Evolutionary conservation across 2,888 invertebrate species (phyloP).

Genomic region (Neocrepidodera transversa): DNA sequence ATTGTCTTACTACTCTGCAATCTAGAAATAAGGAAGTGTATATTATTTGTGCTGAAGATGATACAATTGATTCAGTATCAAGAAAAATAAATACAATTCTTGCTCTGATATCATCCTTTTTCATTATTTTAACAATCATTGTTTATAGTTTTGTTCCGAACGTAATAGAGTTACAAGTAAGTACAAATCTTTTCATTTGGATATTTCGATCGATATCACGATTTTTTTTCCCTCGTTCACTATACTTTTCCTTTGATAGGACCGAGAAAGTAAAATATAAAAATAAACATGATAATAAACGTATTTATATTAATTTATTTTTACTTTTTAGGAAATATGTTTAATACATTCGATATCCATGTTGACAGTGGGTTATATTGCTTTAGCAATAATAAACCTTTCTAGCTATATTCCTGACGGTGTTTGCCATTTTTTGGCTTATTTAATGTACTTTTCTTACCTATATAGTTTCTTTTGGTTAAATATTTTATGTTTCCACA

Average conservation of each 20-base stretch:
- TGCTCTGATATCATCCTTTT: slow-evolving; percentile 59
- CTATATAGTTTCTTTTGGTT: slow-evolving; percentile 77
- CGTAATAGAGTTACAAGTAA: slow-evolving; percentile 64
- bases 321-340: slow-evolving; percentile 67
- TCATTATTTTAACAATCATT: slow-evolving; percentile 66
- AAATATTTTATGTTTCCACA: slow-evolving; percentile 72
- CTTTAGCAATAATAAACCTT: slow-evolving; percentile 67
- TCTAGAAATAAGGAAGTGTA: slow-evolving; percentile 29
- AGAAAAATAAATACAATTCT: slow-evolving; percentile 27
- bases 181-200: neutral
- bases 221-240: too few relatives aligned
- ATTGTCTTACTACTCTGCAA: slow-evolving; percentile 9
- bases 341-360: slow-evolving; percentile 69
- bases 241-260: too few relatives aligned
- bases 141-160: slow-evolving; percentile 69
- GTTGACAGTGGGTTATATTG: slow-evolving; percentile 66
- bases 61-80: neutral
- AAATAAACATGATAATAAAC: neutral
- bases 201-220: too few relatives aligned
- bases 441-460: slow-evolving; percentile 61
- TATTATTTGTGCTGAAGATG: slow-evolving; percentile 28
- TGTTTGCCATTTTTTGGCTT: slow-evolving; percentile 64
- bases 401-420: slow-evolving; percentile 55
- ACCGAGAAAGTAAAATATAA: neutral
- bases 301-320: neutral